phyloP scores from a whole-genome alignment of 2,888 invertebrate species.

The Mesochorus sp. region DNA sequence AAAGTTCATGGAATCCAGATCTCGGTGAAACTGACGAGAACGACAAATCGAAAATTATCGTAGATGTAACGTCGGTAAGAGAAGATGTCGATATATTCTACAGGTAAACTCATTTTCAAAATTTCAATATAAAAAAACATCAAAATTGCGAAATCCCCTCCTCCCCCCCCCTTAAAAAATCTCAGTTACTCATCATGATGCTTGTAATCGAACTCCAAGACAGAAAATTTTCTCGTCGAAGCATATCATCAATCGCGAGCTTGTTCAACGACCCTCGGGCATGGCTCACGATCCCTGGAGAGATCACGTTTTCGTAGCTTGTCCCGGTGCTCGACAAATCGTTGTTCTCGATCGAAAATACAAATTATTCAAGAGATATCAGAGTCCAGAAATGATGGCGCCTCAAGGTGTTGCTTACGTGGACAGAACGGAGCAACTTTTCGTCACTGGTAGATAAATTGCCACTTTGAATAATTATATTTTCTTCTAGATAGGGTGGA shows the following conservation, averaged over 20 bases:
- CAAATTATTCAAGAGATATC: constrained; percentile 83
- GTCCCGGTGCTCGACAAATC: constrained; percentile 86
- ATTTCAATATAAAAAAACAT: background rate
- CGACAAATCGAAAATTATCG: constrained; percentile 6
- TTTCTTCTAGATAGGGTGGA: no score
- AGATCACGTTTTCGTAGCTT: constrained; percentile 85
- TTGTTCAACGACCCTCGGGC: constrained; percentile 86
- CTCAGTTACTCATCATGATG: background rate
- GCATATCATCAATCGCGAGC: constrained; percentile 84
- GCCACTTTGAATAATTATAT: background rate
- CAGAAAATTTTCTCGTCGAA: constrained; percentile 84
- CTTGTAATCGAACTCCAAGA: constrained; percentile 72
- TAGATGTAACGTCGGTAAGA: constrained; percentile 1
- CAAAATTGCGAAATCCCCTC: no score
- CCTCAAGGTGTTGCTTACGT: constrained; percentile 86
- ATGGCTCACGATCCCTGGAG: constrained; percentile 86
- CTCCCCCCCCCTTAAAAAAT: no score
- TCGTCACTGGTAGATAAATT: constrained; percentile 83
- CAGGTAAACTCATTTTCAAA: constrained; percentile 47
- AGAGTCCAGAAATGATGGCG: constrained; percentile 85
- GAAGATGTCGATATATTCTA: constrained; percentile 48
- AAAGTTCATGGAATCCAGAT: constrained; percentile 65
- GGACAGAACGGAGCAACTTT: constrained; percentile 84
- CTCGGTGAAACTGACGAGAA: constrained; percentile 32
- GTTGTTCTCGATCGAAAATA: constrained; percentile 83